Conservation (phyloP, 2,797 vertebrate genomes). For the Uromys caudimaculatus region DNA sequence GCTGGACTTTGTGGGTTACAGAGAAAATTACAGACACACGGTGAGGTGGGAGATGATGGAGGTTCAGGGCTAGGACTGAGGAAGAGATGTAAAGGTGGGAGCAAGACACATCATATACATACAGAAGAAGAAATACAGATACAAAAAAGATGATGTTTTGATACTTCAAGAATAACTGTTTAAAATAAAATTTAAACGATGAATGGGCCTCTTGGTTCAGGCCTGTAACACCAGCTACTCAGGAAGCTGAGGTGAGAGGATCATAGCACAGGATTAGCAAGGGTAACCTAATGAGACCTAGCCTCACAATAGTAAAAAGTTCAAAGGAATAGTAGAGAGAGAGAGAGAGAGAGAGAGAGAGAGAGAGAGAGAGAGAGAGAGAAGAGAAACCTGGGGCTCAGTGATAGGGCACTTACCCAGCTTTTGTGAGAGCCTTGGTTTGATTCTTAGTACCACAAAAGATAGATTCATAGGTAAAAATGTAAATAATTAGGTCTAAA, state of each 20-base stretch:
- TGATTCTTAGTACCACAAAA: background rate
- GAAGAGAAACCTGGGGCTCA: background rate
- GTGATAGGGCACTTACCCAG: background rate
- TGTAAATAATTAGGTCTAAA: slow-evolving; percentile 7
- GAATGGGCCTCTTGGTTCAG: background rate
- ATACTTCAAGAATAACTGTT: slow-evolving; percentile 13
- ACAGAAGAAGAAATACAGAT: background rate
- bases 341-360: background rate
- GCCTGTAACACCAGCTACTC: background rate
- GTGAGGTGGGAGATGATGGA: background rate
- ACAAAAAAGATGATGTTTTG: slow-evolving; percentile 23
- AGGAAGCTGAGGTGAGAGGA: background rate
- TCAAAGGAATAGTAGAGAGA: background rate
- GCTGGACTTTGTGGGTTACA: background rate
- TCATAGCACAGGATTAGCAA: background rate
- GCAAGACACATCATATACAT: background rate
- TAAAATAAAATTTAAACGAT: slow-evolving; percentile 45
- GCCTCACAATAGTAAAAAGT: background rate
- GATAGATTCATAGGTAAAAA: background rate
- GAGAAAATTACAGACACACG: background rate
- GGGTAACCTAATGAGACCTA: background rate
- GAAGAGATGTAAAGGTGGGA: background rate
- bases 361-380: too few species aligned
- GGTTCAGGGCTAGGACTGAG: background rate
- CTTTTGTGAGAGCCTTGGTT: background rate